Conservation (phyloP, 2,113 vertebrate genomes). For the Myotis davidii region DNA sequence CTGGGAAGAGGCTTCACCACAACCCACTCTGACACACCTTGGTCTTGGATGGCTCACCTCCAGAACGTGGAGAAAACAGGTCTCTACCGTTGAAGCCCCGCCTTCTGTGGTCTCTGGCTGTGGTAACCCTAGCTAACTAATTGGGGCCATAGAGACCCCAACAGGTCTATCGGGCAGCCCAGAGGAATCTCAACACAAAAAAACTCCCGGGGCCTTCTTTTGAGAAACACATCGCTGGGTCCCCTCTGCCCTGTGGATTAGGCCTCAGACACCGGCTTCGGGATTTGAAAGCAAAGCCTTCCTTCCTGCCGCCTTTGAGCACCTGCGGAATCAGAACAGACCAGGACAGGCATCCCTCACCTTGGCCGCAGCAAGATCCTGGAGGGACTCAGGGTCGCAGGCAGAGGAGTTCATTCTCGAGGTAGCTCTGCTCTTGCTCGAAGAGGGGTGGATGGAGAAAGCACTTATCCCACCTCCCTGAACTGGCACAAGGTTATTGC, state of each 20-base stretch:
- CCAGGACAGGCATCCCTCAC: neutral
- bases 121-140: neutral
- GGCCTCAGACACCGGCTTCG: neutral
- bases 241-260: neutral
- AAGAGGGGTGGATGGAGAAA: neutral
- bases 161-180: neutral
- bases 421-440: neutral
- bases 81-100: neutral
- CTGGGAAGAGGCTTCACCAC: too few relatives aligned
- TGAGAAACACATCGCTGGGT: neutral
- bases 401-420: neutral
- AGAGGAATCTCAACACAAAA: neutral
- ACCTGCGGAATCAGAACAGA: neutral
- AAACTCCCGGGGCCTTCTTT: neutral
- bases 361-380: neutral
- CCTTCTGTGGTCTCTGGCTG: neutral
- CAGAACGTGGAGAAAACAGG: neutral
- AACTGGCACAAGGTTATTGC: accelerated
- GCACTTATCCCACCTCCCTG: neutral
- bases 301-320: neutral
- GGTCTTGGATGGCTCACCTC: neutral
- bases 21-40: neutral
- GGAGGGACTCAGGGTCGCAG: neutral
- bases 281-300: neutral
- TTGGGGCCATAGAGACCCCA: neutral